These are phyloP conservation scores for Chaitophorus viminalis DNA, from an alignment of 2,888 invertebrate species.

Conservation along the genomic window DNA sequence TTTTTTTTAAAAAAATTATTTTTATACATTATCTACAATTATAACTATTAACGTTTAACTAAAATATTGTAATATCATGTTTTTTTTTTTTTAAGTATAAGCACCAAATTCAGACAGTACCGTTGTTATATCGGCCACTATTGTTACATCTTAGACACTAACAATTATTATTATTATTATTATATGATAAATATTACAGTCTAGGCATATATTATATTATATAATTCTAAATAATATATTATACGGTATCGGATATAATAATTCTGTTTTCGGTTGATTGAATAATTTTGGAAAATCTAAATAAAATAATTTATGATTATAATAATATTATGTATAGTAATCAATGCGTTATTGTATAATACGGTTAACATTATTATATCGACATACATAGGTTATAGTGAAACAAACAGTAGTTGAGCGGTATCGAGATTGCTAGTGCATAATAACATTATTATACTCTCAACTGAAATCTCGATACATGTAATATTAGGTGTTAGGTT, in stretches of 20 bases:
- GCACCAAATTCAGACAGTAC: constrained; percentile 60
- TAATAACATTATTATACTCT: background rate
- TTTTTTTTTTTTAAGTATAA: constrained; percentile 53
- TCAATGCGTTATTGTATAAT: too few relatives aligned
- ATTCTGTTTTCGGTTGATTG: background rate
- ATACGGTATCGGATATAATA: background rate
- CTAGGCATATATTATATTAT: constrained; percentile 3
- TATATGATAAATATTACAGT: constrained; percentile 12
- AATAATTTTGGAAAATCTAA: background rate
- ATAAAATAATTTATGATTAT: background rate
- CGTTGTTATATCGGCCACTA: constrained; percentile 38
- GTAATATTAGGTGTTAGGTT: background rate
- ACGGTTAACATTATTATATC: too few relatives aligned
- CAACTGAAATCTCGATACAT: constrained; percentile 5
- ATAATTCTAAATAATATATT: too few relatives aligned
- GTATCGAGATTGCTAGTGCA: background rate
- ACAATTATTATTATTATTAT: too few relatives aligned
- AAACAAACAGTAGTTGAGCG: constrained; percentile 34
- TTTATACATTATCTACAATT: background rate
- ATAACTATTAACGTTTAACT: constrained; percentile 14
- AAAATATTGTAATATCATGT: constrained; percentile 17
- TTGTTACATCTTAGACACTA: constrained; percentile 11
- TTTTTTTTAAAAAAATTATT: background rate
- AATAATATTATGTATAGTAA: background rate
- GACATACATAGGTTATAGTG: background rate